These are phyloP conservation scores for Bellardia bayeri DNA, from an alignment of 2,888 invertebrate species.

Conservation along the genomic window DNA sequence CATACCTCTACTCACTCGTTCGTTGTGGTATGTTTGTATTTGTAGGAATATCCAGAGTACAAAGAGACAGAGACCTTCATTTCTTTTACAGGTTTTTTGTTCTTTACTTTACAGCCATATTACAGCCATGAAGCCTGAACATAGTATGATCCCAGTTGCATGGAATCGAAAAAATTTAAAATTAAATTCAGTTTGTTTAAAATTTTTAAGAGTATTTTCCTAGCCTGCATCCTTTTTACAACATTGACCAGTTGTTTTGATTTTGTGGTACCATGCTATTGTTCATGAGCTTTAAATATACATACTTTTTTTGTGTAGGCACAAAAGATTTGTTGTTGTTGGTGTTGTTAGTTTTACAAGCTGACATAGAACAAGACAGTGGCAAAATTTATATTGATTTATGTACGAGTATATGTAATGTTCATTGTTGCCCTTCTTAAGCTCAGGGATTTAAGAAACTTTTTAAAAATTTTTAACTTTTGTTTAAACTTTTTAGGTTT, in stretches of 20 bases:
- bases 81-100: neutral
- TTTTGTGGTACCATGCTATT: no score
- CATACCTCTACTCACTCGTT: neutral
- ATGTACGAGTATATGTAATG: neutral
- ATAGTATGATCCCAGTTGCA: no score
- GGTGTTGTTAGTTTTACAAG: neutral
- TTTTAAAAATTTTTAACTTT: no score
- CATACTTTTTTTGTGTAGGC: neutral
- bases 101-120: neutral
- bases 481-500: no score
- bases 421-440: neutral
- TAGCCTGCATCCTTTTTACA: no score
- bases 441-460: neutral
- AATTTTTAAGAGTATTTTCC: no score
- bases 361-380: constrained; percentile 20
- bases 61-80: constrained; percentile 11
- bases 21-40: neutral
- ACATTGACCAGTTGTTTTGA: neutral
- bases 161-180: no score
- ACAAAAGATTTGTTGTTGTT: neutral
- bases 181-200: no score
- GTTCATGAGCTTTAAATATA: no score
- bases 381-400: constrained; percentile 20
- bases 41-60: neutral
- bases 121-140: neutral